Conservation (phyloP, 1,140 invertebrate species). For the Drosophila gunungcola region DNA sequence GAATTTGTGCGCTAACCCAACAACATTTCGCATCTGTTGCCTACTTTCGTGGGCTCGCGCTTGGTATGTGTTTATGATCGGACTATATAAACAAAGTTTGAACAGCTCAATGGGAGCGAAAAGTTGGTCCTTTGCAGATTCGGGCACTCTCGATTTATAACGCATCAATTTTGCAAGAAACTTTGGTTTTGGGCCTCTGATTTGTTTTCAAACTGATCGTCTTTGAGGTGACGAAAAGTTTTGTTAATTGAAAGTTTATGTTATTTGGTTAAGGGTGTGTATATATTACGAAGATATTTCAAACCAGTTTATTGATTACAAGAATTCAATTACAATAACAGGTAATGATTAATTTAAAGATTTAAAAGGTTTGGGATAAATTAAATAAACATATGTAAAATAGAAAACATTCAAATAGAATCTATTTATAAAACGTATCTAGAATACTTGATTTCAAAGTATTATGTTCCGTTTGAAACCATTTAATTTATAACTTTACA, state of each 20-base stretch:
- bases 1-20: constrained; percentile 12
- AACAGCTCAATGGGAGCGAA: constrained; percentile 13
- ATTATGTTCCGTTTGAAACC: background rate
- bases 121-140: constrained; percentile 40
- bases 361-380: too few species aligned
- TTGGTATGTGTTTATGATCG: constrained; percentile 47
- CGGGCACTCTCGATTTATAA: constrained; percentile 22
- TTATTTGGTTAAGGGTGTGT: background rate
- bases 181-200: constrained; percentile 6
- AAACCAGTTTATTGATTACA: background rate
- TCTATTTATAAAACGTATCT: too few species aligned
- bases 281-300: background rate
- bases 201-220: constrained; percentile 31
- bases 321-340: too few species aligned
- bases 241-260: constrained; percentile 28
- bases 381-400: too few species aligned
- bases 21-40: constrained; percentile 48
- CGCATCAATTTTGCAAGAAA: constrained; percentile 30
- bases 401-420: too few species aligned
- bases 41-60: constrained; percentile 41
- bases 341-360: too few species aligned
- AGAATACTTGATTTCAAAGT: too few species aligned
- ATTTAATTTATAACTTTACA: too few species aligned
- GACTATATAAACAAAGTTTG: constrained; percentile 53
- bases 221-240: constrained; percentile 13